Percentiles rank a stretch among this genome's conserved stretches.
Conservation (phyloP, 2,888 invertebrate species). For the Ctenicera cuprea region DNA sequence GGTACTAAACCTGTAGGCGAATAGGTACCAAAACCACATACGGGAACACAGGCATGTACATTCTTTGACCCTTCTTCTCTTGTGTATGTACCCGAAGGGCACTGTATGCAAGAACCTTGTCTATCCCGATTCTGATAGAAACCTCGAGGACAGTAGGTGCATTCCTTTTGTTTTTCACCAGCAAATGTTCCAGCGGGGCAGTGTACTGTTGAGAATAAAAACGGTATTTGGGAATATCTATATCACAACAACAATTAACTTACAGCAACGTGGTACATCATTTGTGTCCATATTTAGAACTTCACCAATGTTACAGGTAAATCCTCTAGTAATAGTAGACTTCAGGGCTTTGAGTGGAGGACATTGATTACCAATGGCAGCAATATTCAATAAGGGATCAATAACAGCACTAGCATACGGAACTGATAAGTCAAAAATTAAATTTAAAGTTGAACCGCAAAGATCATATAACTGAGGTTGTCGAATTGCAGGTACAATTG, state of each 20-base stretch:
- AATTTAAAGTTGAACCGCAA: conserved; percentile 93
- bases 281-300: conserved; percentile 95
- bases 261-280: conserved; percentile 93
- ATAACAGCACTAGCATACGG: conserved; percentile 94
- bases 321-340: conserved; percentile 90
- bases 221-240: background rate
- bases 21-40: conserved; percentile 97
- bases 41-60: conserved; percentile 90
- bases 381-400: conserved; percentile 91
- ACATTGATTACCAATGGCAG: conserved; percentile 93
- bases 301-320: conserved; percentile 95
- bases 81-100: conserved; percentile 95
- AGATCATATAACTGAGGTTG: conserved; percentile 96
- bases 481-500: conserved; percentile 89
- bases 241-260: conserved; percentile 70
- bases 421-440: conserved; percentile 95
- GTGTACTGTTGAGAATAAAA: conserved; percentile 81
- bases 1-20: conserved; percentile 95
- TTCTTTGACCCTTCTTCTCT: conserved; percentile 92
- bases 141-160: conserved; percentile 93
- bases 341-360: conserved; percentile 91
- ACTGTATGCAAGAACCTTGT: conserved; percentile 92
- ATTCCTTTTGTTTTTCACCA: conserved; percentile 91
- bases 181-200: conserved; percentile 98
- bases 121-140: conserved; percentile 95